Evolutionary conservation across 2,797 vertebrate species (phyloP).

Genomic region (Brotula barbata): DNA sequence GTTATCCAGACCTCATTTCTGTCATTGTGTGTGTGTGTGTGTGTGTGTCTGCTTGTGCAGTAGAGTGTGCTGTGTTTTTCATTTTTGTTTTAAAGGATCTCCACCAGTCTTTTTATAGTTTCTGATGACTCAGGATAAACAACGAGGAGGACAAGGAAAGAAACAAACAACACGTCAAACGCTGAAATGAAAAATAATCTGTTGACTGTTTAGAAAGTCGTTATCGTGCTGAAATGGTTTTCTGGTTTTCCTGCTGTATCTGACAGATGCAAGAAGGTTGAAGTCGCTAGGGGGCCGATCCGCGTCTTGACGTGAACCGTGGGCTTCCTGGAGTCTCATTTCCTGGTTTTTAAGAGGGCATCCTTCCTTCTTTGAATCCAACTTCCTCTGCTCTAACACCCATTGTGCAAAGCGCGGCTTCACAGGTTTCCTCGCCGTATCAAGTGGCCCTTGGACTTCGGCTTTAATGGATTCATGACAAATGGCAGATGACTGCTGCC

Average conservation of each 20-base stretch:
- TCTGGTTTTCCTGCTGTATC: slow-evolving; percentile 17
- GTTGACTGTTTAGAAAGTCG: slow-evolving; percentile 11
- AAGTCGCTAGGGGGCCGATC: slow-evolving; percentile 46
- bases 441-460: slow-evolving; percentile 47
- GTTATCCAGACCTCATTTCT: slow-evolving; percentile 57
- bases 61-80: neutral
- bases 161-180: slow-evolving; percentile 43
- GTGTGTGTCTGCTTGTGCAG: slow-evolving; percentile 5
- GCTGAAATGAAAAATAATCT: neutral
- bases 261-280: no score
- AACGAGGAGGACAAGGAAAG: neutral
- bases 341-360: slow-evolving; percentile 92
- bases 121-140: slow-evolving; percentile 40
- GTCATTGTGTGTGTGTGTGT: slow-evolving; percentile 17
- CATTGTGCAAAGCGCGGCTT: slow-evolving; percentile 53
- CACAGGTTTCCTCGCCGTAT: slow-evolving; percentile 33
- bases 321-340: slow-evolving; percentile 92
- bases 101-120: no score
- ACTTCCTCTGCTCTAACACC: slow-evolving; percentile 85
- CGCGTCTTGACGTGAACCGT: slow-evolving; percentile 85
- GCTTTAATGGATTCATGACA: slow-evolving; percentile 57
- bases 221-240: no score
- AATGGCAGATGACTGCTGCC: slow-evolving; percentile 57
- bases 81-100: no score
- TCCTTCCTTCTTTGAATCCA: slow-evolving; percentile 88